A percentile compares a stretch with the other conserved stretches of the same genome.
Evolutionary conservation across 2,113 vertebrate genomes (phyloP).

Genomic region (Clarias macrocephalus): DNA sequence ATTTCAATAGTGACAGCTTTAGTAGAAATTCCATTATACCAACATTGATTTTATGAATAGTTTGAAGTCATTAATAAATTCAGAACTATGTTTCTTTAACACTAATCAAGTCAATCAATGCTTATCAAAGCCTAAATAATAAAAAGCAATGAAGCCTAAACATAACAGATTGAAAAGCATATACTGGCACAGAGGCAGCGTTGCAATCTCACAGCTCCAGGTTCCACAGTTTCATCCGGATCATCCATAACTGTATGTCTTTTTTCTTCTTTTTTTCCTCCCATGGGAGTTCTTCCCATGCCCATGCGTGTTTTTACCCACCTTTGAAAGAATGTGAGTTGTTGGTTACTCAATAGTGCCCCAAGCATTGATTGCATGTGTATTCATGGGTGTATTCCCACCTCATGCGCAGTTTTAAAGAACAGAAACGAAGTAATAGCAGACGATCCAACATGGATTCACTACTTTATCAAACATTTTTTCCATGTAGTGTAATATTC

Average conservation of each 20-base stretch:
- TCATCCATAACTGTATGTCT: too few species aligned
- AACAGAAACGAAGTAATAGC: neutral
- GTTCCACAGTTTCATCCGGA: neutral
- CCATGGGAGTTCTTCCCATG: neutral
- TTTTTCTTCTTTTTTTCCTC: neutral
- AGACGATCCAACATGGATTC: neutral
- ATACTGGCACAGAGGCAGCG: neutral
- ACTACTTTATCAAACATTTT: neutral
- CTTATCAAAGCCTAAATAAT: neutral
- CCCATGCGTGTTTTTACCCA: neutral
- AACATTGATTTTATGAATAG: neutral
- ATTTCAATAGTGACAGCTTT: neutral
- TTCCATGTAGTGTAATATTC: neutral
- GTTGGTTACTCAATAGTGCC: neutral
- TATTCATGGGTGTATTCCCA: neutral
- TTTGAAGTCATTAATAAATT: neutral
- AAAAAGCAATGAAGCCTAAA: neutral
- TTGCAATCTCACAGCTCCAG: neutral
- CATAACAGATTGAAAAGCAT: neutral
- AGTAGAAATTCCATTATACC: neutral
- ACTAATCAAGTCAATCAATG: neutral
- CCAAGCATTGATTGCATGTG: neutral
- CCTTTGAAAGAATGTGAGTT: neutral
- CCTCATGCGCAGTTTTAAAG: neutral
- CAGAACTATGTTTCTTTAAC: neutral